Evolutionary conservation across 2,113 vertebrate species (phyloP), one percentile per base, ranked within the genome.

Genomic region (Tachuris rubrigastra): DNA sequence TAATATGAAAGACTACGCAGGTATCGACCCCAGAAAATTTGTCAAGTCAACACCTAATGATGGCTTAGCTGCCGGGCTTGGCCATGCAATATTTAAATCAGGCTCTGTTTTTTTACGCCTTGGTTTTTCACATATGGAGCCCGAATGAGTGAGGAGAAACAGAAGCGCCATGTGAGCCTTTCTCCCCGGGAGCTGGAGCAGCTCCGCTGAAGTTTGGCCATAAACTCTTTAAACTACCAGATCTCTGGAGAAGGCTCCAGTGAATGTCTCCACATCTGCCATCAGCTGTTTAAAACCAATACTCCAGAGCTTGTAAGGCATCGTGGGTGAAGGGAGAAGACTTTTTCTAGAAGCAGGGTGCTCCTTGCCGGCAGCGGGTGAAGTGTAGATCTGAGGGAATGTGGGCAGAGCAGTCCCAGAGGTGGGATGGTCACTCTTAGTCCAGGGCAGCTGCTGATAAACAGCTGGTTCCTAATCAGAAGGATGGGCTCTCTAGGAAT

Each of bases 21-120:
- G 95, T 97, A 96, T 81, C 6, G 31, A 90, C 85, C 88, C 46
- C 80, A 82, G 90, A 89, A 95, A 92, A 92, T 96, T 86, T 97
- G 92, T 95, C 95, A 92, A 92, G 80, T 93, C 93, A 94, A 81
- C 96, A 94, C 95, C 83, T 95, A 75, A 83, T 92, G 86, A 95
- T 90, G 90, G 58, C 90, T 93, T 86, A 93, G 92, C 88, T 93
- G 95, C 93, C 0, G 80, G 85, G 76, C 65, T 94, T 89, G 86
- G 73, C 85, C 53, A 56, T 22, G 47, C 63, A 52, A 50, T 84
- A 47, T 84, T 97, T 68, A 92, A 89, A 89, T 92, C 56, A 52
- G 84, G 47, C 37, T 92, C 80, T 90, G 92, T 0, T 49, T 67
- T 91, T 90, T 88, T 84, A 50, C 21, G 6, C 88, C 41, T 78